A percentile compares a stretch with the other conserved stretches of the same genome.
phyloP scores from a whole-genome alignment of 2,888 invertebrate genomes.

The Drosophila ezoana region DNA sequence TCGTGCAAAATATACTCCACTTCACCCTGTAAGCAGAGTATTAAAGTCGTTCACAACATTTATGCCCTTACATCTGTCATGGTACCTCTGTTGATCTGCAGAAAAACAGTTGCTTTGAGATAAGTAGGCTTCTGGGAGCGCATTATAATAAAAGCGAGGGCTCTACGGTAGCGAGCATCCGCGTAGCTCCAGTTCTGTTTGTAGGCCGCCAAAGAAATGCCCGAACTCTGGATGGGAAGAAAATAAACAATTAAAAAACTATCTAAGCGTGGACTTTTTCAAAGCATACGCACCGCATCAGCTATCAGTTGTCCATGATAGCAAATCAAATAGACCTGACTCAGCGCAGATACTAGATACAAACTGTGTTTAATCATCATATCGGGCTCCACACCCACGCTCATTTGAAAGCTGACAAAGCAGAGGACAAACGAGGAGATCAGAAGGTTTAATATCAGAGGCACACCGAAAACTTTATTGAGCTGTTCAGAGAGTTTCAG shows the following conservation, averaged over 20 bases:
- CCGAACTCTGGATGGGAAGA: slow-evolving; percentile 47
- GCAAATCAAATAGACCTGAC: slow-evolving; percentile 79
- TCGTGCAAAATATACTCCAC: too few species aligned
- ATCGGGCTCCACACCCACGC: slow-evolving; percentile 62
- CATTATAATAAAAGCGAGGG: slow-evolving; percentile 67
- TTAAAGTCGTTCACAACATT: background rate
- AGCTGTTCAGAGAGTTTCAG: slow-evolving; percentile 60
- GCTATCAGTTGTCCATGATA: slow-evolving; percentile 75
- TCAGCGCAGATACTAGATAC: slow-evolving; percentile 71
- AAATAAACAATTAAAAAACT: background rate
- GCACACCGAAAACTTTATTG: slow-evolving; percentile 80
- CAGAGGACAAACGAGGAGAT: slow-evolving; percentile 82
- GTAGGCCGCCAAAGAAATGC: slow-evolving; percentile 66
- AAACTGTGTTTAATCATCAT: slow-evolving; percentile 70
- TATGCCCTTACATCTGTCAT: slow-evolving; percentile 72
- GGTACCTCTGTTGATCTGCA: slow-evolving; percentile 69
- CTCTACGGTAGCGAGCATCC: slow-evolving; percentile 70
- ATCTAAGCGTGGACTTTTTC: background rate
- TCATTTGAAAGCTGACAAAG: slow-evolving; percentile 82
- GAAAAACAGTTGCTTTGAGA: slow-evolving; percentile 74
- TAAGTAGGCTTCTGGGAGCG: slow-evolving; percentile 72
- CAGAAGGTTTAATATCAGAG: slow-evolving; percentile 78
- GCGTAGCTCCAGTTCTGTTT: slow-evolving; percentile 76
- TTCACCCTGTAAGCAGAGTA: too few species aligned
- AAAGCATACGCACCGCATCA: slow-evolving; percentile 63